phyloP scores from a whole-genome alignment of 2,888 invertebrate genomes.

The Chironomus riparius region DNA sequence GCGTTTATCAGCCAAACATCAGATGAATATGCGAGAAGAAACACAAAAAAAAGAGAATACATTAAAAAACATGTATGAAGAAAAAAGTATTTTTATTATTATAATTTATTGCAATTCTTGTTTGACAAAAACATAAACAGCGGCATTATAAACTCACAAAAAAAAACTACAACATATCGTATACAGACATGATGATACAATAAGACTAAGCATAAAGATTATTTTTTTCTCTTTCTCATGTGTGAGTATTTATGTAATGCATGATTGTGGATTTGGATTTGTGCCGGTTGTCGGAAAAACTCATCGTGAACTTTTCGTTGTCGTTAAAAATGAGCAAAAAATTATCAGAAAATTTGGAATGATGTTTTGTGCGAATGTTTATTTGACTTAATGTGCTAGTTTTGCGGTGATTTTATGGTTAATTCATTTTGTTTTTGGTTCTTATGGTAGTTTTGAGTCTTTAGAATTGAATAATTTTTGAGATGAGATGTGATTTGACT shows the following conservation, averaged over 20 bases:
- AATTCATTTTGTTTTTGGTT: no score
- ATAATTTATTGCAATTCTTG: conserved; percentile 27
- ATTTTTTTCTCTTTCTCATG: not conserved
- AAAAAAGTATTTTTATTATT: conserved; percentile 23
- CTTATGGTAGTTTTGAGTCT: no score
- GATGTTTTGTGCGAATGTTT: no score
- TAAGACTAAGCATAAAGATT: not conserved
- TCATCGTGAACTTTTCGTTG: not conserved
- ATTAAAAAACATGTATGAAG: conserved; percentile 25
- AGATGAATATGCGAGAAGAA: not conserved
- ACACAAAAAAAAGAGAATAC: conserved; percentile 13
- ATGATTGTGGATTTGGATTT: not conserved
- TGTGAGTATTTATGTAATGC: not conserved
- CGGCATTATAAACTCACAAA: conserved; percentile 11
- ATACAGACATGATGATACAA: not conserved
- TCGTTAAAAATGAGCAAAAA: no score
- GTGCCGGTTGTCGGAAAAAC: not conserved
- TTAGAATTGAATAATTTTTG: no score
- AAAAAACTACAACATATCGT: not conserved
- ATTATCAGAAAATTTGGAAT: no score
- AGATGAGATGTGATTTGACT: no score
- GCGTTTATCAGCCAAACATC: conserved; percentile 25
- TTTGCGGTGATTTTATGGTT: no score
- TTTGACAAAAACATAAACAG: conserved; percentile 25
- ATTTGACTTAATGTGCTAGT: no score